Evolutionary conservation across 2,113 vertebrate species (phyloP).

Genomic region (Equus przewalskii): DNA sequence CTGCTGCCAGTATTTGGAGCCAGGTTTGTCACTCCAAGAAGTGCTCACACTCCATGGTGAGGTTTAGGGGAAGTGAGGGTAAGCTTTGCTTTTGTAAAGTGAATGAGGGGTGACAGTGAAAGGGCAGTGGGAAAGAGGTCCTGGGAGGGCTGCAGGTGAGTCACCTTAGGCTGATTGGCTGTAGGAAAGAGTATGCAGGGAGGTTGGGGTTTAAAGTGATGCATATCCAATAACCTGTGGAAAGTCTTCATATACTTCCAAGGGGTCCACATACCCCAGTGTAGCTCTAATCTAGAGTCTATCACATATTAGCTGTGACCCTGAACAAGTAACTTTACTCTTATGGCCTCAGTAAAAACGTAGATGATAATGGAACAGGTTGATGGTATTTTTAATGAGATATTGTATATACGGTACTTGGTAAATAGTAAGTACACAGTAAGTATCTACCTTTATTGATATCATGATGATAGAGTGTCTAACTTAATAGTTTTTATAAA

Average conservation of each 20-base stretch:
- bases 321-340: background rate
- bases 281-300: background rate
- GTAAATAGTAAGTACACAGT: background rate
- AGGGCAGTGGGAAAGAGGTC: background rate
- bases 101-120: fast-evolving
- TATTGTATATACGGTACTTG: background rate
- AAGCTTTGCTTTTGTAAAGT: background rate
- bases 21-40: background rate
- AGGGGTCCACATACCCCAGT: background rate
- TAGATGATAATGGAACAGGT: background rate
- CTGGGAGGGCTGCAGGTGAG: background rate
- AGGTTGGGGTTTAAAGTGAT: background rate
- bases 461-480: background rate
- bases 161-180: background rate
- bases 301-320: background rate
- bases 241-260: background rate
- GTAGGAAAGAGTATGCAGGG: background rate
- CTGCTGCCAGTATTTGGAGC: background rate
- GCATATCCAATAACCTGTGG: background rate
- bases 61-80: too few relatives aligned
- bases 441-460: too few relatives aligned
- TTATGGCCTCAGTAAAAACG: background rate
- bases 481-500: background rate
- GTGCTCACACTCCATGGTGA: background rate
- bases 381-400: background rate